phyloP scores from a whole-genome alignment of 2,888 invertebrate genomes.

The Amphipyra tragopoginis region DNA sequence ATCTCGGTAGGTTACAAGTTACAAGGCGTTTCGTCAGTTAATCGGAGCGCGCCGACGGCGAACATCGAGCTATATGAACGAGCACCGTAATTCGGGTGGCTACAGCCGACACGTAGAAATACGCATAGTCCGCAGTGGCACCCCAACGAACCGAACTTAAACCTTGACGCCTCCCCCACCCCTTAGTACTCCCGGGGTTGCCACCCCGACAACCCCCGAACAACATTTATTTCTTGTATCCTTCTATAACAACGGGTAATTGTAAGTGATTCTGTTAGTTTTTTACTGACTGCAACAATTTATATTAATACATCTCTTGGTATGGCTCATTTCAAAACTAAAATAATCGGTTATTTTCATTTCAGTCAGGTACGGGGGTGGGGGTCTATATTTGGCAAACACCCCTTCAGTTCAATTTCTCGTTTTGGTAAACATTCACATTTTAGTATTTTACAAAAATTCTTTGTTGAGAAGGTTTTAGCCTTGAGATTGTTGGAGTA shows the following conservation, averaged over 20 bases:
- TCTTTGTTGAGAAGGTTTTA: slow-evolving; percentile 23
- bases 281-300: slow-evolving; percentile 54
- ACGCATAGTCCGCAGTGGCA: slow-evolving; percentile 86
- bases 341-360: slow-evolving; percentile 22
- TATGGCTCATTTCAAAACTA: slow-evolving; percentile 27
- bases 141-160: slow-evolving; percentile 72
- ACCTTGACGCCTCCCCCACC: slow-evolving; percentile 67
- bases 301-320: slow-evolving; percentile 40
- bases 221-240: slow-evolving; percentile 75
- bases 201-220: slow-evolving; percentile 50
- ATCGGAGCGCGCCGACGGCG: slow-evolving; percentile 27
- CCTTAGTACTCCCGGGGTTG: slow-evolving; percentile 29
- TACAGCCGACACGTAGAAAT: slow-evolving; percentile 73
- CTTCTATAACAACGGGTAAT: slow-evolving; percentile 68
- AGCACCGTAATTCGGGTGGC: slow-evolving; percentile 63
- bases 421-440: slow-evolving; percentile 41
- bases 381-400: slow-evolving; percentile 40
- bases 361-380: slow-evolving; percentile 18
- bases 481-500: slow-evolving; percentile 41
- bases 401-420: slow-evolving; percentile 34
- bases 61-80: slow-evolving; percentile 32
- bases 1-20: slow-evolving; percentile 49
- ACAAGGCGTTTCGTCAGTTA: slow-evolving; percentile 41
- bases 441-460: slow-evolving; percentile 35
- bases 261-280: slow-evolving; percentile 58